Evolutionary conservation across 2,113 vertebrate genomes (phyloP).

Genomic region (Promerops cafer): DNA sequence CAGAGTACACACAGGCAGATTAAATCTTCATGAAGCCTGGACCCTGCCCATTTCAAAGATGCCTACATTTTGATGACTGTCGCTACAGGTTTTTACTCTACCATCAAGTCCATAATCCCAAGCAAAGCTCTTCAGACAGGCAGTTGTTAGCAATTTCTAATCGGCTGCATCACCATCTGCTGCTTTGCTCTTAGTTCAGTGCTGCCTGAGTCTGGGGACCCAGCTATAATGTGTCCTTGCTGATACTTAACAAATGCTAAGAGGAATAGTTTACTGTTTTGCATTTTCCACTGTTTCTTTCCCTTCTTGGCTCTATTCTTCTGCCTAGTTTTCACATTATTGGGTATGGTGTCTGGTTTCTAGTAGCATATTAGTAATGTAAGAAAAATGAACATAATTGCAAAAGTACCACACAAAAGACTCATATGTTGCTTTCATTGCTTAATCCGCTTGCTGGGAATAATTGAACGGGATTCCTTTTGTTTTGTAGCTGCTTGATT

Average conservation of each 20-base stretch:
- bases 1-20: background rate
- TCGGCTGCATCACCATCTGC: slow-evolving; percentile 23
- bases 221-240: background rate
- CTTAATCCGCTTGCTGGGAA: slow-evolving; percentile 53
- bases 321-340: slow-evolving; percentile 25
- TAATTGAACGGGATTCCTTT: slow-evolving; percentile 37
- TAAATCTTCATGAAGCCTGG: background rate
- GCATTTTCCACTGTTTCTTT: slow-evolving; percentile 30
- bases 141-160: background rate
- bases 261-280: background rate
- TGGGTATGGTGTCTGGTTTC: slow-evolving; percentile 43
- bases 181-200: background rate
- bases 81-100: background rate
- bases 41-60: background rate
- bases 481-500: slow-evolving; percentile 44
- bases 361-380: slow-evolving; percentile 24
- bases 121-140: background rate
- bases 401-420: slow-evolving; percentile 43
- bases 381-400: slow-evolving; percentile 56
- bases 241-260: background rate
- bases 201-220: background rate
- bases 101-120: background rate
- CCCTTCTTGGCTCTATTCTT: background rate
- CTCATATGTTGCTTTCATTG: slow-evolving; percentile 34
- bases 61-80: background rate